Percentiles rank a stretch among this genome's conserved stretches.
Evolutionary conservation across 2,888 invertebrate genomes (phyloP).

Genomic region (Mythimna ferrago): DNA sequence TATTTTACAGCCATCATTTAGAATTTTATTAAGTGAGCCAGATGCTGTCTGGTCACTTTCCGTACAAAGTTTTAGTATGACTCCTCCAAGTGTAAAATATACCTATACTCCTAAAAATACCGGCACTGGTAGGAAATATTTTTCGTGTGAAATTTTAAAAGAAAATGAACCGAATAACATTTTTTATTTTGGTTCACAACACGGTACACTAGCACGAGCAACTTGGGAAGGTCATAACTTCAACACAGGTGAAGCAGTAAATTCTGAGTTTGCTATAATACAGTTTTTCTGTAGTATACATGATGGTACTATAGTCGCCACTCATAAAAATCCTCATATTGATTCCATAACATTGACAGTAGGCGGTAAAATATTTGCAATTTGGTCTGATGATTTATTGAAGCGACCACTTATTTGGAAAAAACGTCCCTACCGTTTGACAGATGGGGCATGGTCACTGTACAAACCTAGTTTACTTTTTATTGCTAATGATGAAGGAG

Average conservation of each 20-base stretch:
- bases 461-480: conserved; percentile 93
- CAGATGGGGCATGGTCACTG: conserved; percentile 93
- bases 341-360: conserved; percentile 92
- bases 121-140: conserved; percentile 84
- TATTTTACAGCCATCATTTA: conserved; percentile 92
- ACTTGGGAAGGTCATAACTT: conserved; percentile 94
- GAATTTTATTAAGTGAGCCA: conserved; percentile 85
- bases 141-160: conserved; percentile 75
- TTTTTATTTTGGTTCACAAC: conserved; percentile 83
- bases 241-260: conserved; percentile 91
- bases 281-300: conserved; percentile 90
- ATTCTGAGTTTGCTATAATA: conserved; percentile 89
- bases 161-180: conserved; percentile 75
- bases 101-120: conserved; percentile 75
- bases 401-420: conserved; percentile 93
- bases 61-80: conserved; percentile 85
- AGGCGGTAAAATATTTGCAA: conserved; percentile 94
- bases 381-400: conserved; percentile 93
- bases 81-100: conserved; percentile 79
- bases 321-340: conserved; percentile 92
- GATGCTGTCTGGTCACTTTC: conserved; percentile 81
- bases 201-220: conserved; percentile 84
- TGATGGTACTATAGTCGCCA: conserved; percentile 92
- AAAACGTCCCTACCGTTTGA: conserved; percentile 90
- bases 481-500: conserved; percentile 93